Conservation (phyloP, 1,140 invertebrate genomes). For the Dinoponera quadriceps region DNA sequence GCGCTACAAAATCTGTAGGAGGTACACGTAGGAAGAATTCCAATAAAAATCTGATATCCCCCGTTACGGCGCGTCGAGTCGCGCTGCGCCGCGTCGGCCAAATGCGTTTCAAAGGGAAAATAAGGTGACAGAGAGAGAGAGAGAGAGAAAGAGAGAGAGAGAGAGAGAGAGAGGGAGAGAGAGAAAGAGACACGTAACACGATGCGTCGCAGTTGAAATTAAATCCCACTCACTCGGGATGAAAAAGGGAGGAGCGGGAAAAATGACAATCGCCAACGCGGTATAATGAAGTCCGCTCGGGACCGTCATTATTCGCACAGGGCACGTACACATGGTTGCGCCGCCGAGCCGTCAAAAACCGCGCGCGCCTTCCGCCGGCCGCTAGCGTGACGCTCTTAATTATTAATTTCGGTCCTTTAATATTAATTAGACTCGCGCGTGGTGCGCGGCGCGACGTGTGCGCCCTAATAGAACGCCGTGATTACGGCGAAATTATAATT, state of each 20-base stretch:
- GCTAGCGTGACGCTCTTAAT: slow-evolving; percentile 55
- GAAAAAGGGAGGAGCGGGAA: slow-evolving; percentile 25
- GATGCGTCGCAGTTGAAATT: slow-evolving; percentile 72
- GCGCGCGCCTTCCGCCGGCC: slow-evolving; percentile 47
- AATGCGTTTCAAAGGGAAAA: too few relatives aligned
- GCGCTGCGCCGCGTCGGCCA: too few relatives aligned
- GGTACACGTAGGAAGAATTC: slow-evolving; percentile 69
- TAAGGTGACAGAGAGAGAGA: slow-evolving; percentile 66
- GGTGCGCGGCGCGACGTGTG: neutral
- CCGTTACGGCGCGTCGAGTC: too few relatives aligned
- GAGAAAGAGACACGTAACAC: slow-evolving; percentile 67
- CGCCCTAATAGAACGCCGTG: slow-evolving; percentile 38
- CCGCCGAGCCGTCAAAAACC: neutral
- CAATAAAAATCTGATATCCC: slow-evolving; percentile 75
- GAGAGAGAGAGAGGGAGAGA: too few relatives aligned
- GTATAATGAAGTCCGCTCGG: slow-evolving; percentile 62
- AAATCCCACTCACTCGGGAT: slow-evolving; percentile 67
- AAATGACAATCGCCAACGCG: slow-evolving; percentile 67
- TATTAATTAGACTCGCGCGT: slow-evolving; percentile 61
- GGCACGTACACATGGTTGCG: slow-evolving; percentile 5
- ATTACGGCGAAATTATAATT: slow-evolving; percentile 69
- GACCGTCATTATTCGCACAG: slow-evolving; percentile 22
- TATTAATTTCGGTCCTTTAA: slow-evolving; percentile 69
- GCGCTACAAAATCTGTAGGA: slow-evolving; percentile 36
- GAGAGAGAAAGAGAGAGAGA: too few relatives aligned